Evolutionary conservation across 2,888 invertebrate genomes (phyloP).

Genomic region (Xylota sylvarum): DNA sequence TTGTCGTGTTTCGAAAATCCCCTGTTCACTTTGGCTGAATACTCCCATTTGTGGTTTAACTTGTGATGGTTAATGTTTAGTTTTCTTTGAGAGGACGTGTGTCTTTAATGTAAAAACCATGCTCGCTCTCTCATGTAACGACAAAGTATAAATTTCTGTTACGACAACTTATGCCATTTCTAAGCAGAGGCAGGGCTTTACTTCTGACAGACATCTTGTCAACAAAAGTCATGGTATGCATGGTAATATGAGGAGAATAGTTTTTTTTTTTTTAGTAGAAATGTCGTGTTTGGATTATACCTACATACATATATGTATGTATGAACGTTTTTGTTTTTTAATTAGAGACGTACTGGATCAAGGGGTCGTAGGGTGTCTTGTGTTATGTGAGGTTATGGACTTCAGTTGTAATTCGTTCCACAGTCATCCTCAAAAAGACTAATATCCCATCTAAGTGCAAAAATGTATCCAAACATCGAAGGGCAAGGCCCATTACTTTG

Average conservation of each 20-base stretch:
- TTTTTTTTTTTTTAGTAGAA: too few species aligned
- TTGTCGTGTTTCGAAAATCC: slow-evolving; percentile 33
- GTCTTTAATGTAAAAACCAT: neutral
- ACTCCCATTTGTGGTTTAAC: slow-evolving; percentile 3
- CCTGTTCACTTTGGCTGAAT: slow-evolving; percentile 2
- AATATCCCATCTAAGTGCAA: too few species aligned
- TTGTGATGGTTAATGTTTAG: slow-evolving; percentile 21
- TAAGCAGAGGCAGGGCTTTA: neutral
- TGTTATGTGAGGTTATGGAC: too few species aligned
- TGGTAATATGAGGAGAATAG: neutral
- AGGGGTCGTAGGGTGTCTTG: too few species aligned
- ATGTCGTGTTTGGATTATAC: too few species aligned
- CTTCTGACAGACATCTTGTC: neutral
- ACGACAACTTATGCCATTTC: neutral
- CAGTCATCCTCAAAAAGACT: too few species aligned
- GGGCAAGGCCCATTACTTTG: neutral
- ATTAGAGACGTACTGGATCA: too few species aligned
- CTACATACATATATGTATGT: too few species aligned
- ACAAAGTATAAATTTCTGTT: neutral
- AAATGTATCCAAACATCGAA: neutral
- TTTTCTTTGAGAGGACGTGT: neutral
- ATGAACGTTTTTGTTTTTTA: too few species aligned
- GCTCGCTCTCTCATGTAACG: neutral
- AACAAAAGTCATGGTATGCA: neutral
- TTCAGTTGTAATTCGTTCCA: too few species aligned